Percentiles rank a stretch among this genome's conserved stretches.
These are phyloP conservation scores for Tenrec ecaudatus DNA, from an alignment of 2,113 vertebrate species.

Conservation along the genomic window DNA sequence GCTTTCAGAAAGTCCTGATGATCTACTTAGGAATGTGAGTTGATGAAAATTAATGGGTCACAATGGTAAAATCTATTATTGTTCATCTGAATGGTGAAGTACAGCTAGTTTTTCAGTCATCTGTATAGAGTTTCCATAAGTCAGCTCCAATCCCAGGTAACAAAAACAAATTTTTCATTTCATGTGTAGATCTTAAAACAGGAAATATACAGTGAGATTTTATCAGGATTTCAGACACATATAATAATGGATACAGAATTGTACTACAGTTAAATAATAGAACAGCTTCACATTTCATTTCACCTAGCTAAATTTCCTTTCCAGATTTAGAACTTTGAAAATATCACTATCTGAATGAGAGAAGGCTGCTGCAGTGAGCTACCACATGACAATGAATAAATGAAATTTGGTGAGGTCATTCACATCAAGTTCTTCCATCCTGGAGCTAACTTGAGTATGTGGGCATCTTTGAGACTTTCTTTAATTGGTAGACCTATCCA, in stretches of 20 bases:
- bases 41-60: background rate
- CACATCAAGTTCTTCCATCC: background rate
- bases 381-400: background rate
- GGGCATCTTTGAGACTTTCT: background rate
- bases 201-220: conserved; percentile 68
- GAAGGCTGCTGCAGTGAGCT: background rate
- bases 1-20: background rate
- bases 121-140: background rate
- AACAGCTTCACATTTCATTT: conserved; percentile 59
- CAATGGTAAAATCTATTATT: background rate
- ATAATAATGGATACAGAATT: background rate
- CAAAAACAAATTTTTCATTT: background rate
- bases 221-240: conserved; percentile 15
- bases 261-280: conserved; percentile 31
- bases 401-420: background rate
- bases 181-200: conserved; percentile 71
- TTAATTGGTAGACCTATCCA: background rate
- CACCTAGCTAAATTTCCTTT: conserved; percentile 39
- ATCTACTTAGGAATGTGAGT: background rate
- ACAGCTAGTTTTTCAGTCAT: background rate
- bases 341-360: background rate
- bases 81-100: background rate
- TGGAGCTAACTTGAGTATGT: background rate
- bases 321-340: conserved; percentile 56
- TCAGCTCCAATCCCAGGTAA: background rate